These are phyloP conservation scores for Parthenolecanium corni DNA, from an alignment of 2,888 invertebrate genomes.

Conservation along the genomic window DNA sequence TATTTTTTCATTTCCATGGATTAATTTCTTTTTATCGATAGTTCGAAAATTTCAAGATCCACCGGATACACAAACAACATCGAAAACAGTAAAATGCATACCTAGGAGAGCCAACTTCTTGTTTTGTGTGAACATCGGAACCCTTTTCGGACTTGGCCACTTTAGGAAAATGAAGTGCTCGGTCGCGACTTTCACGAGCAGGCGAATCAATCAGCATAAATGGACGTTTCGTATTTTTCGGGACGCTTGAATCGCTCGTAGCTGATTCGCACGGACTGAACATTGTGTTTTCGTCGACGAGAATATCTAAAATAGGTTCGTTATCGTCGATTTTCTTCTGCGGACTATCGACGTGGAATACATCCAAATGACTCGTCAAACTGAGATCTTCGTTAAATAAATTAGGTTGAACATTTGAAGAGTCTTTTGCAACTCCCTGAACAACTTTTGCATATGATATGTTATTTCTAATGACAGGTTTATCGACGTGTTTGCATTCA, in stretches of 20 bases:
- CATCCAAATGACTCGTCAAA: conserved; percentile 28
- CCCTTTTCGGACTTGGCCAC: conserved; percentile 3
- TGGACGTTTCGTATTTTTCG: conserved; percentile 21
- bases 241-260: background rate
- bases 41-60: background rate
- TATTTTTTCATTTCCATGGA: no score
- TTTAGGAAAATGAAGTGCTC: conserved; percentile 10
- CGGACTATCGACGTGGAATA: conserved; percentile 28
- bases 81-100: background rate
- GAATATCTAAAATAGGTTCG: conserved; percentile 6
- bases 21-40: no score
- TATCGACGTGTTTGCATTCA: background rate
- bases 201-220: conserved; percentile 17
- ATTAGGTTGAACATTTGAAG: background rate
- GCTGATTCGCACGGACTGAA: conserved; percentile 14
- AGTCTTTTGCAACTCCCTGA: background rate
- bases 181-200: background rate
- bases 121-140: conserved; percentile 13
- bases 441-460: conserved; percentile 14
- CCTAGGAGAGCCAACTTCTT: conserved; percentile 9
- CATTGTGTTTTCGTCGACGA: conserved; percentile 24
- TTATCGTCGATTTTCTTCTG: background rate
- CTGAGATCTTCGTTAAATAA: conserved; percentile 24
- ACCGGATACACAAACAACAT: background rate
- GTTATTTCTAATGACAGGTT: background rate